These are phyloP conservation scores for Ips nitidus DNA, from an alignment of 1,140 invertebrate genomes.

Conservation along the genomic window DNA sequence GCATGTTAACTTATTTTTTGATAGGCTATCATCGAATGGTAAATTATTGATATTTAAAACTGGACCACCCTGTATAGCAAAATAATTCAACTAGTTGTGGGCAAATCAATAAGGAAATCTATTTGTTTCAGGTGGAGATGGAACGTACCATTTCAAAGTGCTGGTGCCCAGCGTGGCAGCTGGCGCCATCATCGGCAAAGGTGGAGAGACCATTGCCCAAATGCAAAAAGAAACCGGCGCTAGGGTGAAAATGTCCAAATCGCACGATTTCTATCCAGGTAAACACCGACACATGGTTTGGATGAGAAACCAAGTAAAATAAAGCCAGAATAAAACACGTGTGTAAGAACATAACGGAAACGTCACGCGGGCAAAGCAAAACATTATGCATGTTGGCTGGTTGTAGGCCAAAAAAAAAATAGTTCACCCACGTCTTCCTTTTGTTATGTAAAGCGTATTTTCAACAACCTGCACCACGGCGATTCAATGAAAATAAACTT, in stretches of 20 bases:
- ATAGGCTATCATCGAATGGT: too few species aligned
- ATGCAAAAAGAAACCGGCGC: conserved; percentile 94
- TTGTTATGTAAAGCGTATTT: conserved; percentile 20
- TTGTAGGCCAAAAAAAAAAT: conserved; percentile 7
- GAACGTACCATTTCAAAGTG: conserved; percentile 91
- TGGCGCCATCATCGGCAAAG: conserved; percentile 96
- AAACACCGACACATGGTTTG: conserved; percentile 47
- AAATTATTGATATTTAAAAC: too few species aligned
- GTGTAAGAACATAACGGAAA: conserved; percentile 2
- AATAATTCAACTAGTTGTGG: too few species aligned
- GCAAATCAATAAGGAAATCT: not conserved
- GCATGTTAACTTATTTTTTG: too few species aligned
- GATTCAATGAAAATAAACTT: conserved; percentile 25
- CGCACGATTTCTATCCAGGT: conserved; percentile 98
- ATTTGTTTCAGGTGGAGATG: conserved; percentile 58
- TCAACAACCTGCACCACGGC: conserved; percentile 15
- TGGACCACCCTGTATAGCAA: too few species aligned
- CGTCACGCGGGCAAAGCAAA: not conserved
- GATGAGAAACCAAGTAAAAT: not conserved
- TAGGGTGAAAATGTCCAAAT: conserved; percentile 97
- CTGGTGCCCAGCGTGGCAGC: conserved; percentile 94
- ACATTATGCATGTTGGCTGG: not conserved
- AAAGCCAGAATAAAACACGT: not conserved
- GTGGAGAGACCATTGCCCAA: conserved; percentile 95
- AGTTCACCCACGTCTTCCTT: conserved; percentile 9